Evolutionary conservation across 30 jellyfish, hydroid and myxozoan genomes (phyloP), one percentile per base, ranked within the genome.

Genomic region (Morbakka virulenta): DNA sequence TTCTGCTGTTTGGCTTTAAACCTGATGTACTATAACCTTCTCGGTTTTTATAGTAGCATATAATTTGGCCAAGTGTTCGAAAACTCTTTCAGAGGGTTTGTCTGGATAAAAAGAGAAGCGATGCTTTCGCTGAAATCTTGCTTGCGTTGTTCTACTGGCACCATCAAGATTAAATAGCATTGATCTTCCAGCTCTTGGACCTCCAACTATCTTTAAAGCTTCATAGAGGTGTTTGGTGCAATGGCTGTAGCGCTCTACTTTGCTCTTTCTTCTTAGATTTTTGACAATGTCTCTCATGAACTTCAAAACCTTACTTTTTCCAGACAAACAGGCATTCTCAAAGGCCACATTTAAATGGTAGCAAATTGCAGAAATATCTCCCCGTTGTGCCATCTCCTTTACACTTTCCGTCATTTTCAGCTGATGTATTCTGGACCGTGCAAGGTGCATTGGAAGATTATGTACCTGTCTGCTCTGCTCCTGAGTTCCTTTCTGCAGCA

Each of bases 1-100:
- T 32, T 67, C 79, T 67, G 79, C 79, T 1, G 79, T 67, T 67
- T 67, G 79, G 70, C 23, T 32, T 32, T 32, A 67, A 11, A 67
- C 79, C 11, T 28, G 70, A 28, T 13, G 11, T 2, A 4, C 27
- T 2, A 67, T 67, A 2, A n/a, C 25, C 27, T 32, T 28, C 2
- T 67, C 28, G 11, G 13, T 32, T 32, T 27, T 67, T 2, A 67
- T 28, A 2, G 79, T 4, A 12, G 70, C 3, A 32, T 67, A 67
- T 6, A 67, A 32, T 11, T 67, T 20, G 11, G 79, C 69, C 2
- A 32, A 2, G 22, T 67, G 79, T 65, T 67, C 27, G 4, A 67
- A 67, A 67, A 67, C 69, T 29, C 69, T 29, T 67, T 67, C 79
- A 28, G 79, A 67, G 12, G 69, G 70, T 32, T 32, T 32, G 69